These are phyloP conservation scores for Sternarchorhynchus goeldii DNA, from an alignment of 2,797 vertebrate species.

Conservation along the genomic window DNA sequence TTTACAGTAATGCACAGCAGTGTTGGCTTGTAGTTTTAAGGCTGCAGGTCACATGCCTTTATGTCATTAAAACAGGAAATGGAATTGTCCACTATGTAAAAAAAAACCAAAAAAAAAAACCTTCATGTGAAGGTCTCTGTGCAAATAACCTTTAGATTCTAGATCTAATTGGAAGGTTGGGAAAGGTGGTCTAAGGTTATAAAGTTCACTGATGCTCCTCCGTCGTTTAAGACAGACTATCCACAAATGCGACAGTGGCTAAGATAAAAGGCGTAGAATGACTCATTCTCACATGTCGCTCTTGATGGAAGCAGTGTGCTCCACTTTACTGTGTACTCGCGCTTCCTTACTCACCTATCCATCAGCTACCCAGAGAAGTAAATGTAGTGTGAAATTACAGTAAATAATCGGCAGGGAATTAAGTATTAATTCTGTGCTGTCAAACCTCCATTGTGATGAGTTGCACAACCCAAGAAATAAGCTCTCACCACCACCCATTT, in stretches of 20 bases:
- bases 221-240: background rate
- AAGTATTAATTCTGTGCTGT: background rate
- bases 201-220: background rate
- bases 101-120: no score
- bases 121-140: no score
- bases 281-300: background rate
- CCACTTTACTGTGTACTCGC: background rate
- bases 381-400: conserved; percentile 9
- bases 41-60: background rate
- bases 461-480: background rate
- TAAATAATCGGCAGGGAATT: background rate
- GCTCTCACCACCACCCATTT: background rate
- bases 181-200: background rate
- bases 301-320: background rate
- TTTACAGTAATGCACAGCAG: background rate
- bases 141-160: no score
- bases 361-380: background rate
- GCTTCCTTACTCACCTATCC: background rate
- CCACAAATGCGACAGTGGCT: background rate
- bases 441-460: background rate
- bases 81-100: background rate
- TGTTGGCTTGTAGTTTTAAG: background rate
- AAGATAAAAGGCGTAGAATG: conserved; percentile 1
- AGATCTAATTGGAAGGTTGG: background rate
- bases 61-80: background rate